Evolutionary conservation across 2,113 vertebrate genomes (phyloP), one percentile per base, ranked within the genome.

Genomic region (Phaethon lepturus): DNA sequence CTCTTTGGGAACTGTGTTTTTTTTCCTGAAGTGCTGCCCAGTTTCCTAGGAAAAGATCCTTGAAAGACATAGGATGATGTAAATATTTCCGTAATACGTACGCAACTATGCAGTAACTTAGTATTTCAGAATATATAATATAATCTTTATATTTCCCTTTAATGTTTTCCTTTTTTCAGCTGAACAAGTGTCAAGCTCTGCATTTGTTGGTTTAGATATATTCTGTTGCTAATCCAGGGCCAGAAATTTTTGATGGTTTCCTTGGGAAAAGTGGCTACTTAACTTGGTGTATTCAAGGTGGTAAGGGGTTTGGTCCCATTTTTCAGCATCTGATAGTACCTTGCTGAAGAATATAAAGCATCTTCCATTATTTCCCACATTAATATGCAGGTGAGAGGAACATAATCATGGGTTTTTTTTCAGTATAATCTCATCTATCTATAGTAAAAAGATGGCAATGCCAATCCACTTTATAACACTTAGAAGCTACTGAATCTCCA

Each of bases 131-230:
- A 73, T 66, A 59, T 49, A 90, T 47, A 17, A 58, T 33, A 75
- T 67, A 77, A 40, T 79, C 79, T 56, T 53, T 92, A 59, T 13
- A 91, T 29, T 89, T 93, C 4, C 10, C 18, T 88, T 66, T 50
- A 76, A 45, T 33, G 18, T 14, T 88, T 87, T 68, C 18, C 24
- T 77, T 86, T 85, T 88, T 92, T 86, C 94, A 92, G 52, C 33
- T 94, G 58, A 95, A 94, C 35, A 86, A 93, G 35, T 90, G 50
- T 94, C 33, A 73, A 91, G 80, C 53, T 77, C 93, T 94, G 49
- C 60, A 60, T 89, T 75, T 95, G 68, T 94, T 93, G 66, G 74
- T 95, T 91, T 83, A 93, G 74, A 53, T 69, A 62, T 56, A 44
- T 85, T 86, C 68, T 77, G 52, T 55, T 90, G n/a, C 28, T 72